Percentiles rank a stretch among this genome's conserved stretches.
Evolutionary conservation across 1,140 invertebrate species (phyloP).

Genomic region (Oedothorax gibbosus): DNA sequence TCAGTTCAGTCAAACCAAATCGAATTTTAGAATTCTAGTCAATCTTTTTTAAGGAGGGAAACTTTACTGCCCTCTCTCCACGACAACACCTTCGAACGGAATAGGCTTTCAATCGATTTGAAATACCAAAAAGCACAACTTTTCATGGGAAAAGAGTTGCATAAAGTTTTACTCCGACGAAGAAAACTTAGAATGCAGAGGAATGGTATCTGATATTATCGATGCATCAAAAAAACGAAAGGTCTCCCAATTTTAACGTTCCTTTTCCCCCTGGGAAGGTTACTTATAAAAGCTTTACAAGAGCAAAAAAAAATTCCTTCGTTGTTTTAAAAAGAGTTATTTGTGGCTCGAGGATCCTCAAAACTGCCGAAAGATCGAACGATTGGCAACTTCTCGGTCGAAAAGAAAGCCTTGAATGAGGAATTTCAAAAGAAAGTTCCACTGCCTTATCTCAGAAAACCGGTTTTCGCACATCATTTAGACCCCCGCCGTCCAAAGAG

Average conservation of each 20-base stretch:
- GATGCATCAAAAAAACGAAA: not conserved
- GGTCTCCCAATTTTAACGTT: not conserved
- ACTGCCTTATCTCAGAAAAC: conserved; percentile 20
- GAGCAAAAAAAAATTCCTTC: conserved; percentile 12
- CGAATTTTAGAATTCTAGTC: too few species aligned
- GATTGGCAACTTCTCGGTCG: conserved; percentile 30
- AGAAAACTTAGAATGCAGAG: not conserved
- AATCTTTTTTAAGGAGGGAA: too few species aligned
- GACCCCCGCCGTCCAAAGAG: not conserved
- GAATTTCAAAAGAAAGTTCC: conserved; percentile 42
- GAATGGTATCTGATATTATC: not conserved
- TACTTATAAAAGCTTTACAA: not conserved
- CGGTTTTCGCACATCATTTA: conserved; percentile 38
- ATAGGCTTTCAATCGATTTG: too few species aligned
- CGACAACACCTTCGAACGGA: too few species aligned
- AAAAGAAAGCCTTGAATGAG: conserved; percentile 39
- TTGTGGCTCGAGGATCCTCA: conserved; percentile 19
- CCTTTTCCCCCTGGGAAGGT: not conserved
- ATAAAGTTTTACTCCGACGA: not conserved
- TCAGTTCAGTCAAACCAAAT: too few species aligned
- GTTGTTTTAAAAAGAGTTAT: conserved; percentile 47
- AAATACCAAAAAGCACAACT: too few species aligned
- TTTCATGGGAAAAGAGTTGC: not conserved
- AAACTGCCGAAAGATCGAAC: conserved; percentile 43
- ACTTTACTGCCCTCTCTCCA: too few species aligned